Conservation (phyloP, 2,888 invertebrate species). For the Eurytoma adleriae region DNA sequence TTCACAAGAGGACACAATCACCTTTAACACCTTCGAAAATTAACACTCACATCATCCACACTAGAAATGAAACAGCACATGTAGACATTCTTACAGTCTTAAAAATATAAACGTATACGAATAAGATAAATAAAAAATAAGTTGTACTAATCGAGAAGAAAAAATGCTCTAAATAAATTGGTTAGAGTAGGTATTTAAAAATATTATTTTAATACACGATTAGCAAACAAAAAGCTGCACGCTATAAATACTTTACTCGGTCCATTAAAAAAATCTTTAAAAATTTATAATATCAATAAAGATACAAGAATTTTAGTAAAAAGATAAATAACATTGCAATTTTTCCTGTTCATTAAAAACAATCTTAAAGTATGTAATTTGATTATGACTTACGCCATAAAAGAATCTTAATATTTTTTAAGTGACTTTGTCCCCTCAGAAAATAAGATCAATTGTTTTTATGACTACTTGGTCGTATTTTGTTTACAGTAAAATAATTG, state of each 20-base stretch:
- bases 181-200: not conserved
- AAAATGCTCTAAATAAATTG: not conserved
- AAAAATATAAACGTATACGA: constrained; percentile 10
- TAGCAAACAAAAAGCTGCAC: not conserved
- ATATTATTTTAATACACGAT: not conserved
- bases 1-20: constrained; percentile 42
- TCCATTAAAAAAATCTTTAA: not conserved
- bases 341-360: constrained; percentile 8
- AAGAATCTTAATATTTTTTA: constrained; percentile 3
- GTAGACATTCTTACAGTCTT: constrained; percentile 3
- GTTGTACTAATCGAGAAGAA: constrained; percentile 35
- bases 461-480: constrained; percentile 58
- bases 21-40: not conserved
- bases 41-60: constrained; percentile 1
- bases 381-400: not conserved
- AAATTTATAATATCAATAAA: not conserved
- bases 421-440: constrained; percentile 19
- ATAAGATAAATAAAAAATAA: constrained; percentile 35
- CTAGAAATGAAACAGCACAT: not conserved
- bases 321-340: not conserved
- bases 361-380: not conserved
- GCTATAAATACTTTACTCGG: constrained; percentile 4
- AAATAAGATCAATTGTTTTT: constrained; percentile 48
- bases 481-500: constrained; percentile 42
- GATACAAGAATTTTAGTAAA: not conserved